phyloP scores from a whole-genome alignment of 2,888 invertebrate species.

The Drosophila eohydei region DNA sequence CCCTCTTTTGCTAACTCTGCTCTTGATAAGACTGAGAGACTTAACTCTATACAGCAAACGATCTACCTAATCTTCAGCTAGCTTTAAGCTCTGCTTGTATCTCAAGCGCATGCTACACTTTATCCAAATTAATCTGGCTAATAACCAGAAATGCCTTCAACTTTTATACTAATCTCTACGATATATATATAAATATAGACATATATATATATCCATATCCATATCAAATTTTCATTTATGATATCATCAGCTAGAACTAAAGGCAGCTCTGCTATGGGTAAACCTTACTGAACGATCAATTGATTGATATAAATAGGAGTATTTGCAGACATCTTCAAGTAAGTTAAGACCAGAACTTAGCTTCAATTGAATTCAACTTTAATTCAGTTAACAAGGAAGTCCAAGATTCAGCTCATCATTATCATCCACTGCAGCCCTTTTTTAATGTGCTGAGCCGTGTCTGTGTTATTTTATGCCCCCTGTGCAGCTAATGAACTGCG shows the following conservation, averaged over 20 bases:
- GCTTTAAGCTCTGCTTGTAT: neutral
- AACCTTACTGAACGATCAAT: neutral
- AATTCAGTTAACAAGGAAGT: neutral
- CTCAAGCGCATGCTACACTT: neutral
- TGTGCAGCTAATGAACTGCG: constrained; percentile 39
- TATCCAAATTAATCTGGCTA: neutral
- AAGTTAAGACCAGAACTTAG: neutral
- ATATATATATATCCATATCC: no score
- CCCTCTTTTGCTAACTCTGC: neutral
- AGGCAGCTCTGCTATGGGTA: neutral
- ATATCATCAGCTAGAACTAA: neutral
- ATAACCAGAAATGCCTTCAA: no score
- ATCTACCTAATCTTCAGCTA: neutral
- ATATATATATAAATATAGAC: no score
- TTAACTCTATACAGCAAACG: no score
- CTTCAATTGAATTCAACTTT: neutral
- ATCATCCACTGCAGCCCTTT: neutral
- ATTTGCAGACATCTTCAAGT: neutral
- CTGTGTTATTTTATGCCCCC: constrained; percentile 34
- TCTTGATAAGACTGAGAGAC: neutral
- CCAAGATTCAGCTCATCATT: no score
- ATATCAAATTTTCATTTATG: neutral
- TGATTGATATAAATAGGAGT: neutral
- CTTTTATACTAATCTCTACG: no score
- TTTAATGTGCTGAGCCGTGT: neutral